Percentiles rank a stretch among this genome's conserved stretches.
Conservation (phyloP, 92 coral and sea anemone genomes). For the Umimayanthus kanabou region DNA sequence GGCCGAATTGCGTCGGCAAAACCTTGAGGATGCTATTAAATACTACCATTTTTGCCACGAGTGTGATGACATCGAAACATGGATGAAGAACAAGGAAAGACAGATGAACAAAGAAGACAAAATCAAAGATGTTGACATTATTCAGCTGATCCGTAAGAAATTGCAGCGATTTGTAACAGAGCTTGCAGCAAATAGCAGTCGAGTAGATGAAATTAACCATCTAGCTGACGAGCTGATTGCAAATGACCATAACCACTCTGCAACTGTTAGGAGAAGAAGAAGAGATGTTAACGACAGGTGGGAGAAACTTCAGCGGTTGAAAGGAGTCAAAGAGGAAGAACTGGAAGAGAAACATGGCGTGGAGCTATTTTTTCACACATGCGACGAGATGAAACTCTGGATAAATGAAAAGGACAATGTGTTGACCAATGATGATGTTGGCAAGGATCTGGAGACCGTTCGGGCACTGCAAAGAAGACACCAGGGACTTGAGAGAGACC, state of each 20-base stretch:
- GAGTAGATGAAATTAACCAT: slow-evolving; percentile 72
- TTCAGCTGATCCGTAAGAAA: slow-evolving; percentile 74
- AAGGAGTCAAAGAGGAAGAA: slow-evolving; percentile 76
- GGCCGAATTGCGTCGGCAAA: slow-evolving; percentile 80
- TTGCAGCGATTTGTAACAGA: slow-evolving; percentile 84
- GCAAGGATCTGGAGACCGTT: slow-evolving; percentile 90
- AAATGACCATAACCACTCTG: slow-evolving; percentile 63
- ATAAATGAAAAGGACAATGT: slow-evolving; percentile 82
- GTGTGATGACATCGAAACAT: slow-evolving; percentile 85
- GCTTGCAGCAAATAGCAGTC: slow-evolving; percentile 74
- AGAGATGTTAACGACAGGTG: slow-evolving; percentile 80
- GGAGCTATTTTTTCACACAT: slow-evolving; percentile 81
- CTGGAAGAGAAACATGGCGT: slow-evolving; percentile 93
- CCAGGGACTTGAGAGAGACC: slow-evolving; percentile 96
- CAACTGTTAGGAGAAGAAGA: slow-evolving; percentile 67
- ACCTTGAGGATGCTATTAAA: slow-evolving; percentile 82
- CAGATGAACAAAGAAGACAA: slow-evolving; percentile 68
- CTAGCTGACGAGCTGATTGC: slow-evolving; percentile 74
- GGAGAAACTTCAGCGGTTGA: slow-evolving; percentile 78
- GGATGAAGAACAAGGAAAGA: slow-evolving; percentile 89
- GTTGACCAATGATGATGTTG: slow-evolving; percentile 68
- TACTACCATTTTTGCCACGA: slow-evolving; percentile 91
- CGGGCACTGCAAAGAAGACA: slow-evolving; percentile 90
- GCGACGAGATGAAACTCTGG: slow-evolving; percentile 92
- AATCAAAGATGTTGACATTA: slow-evolving; percentile 56